phyloP scores from a whole-genome alignment of 2,113 vertebrate species.

The Mustelus asterias region DNA sequence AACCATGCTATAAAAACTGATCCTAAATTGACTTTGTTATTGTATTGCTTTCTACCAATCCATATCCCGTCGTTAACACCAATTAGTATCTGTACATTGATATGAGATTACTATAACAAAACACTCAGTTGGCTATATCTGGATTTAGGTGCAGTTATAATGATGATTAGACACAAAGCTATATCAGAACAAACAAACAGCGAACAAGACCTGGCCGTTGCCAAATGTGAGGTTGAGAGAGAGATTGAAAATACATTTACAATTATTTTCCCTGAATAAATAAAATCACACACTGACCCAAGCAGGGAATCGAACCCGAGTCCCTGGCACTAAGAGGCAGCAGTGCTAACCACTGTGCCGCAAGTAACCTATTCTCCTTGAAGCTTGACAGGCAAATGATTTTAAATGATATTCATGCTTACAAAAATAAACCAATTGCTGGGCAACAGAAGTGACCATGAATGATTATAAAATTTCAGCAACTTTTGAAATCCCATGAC shows the following conservation, averaged over 20 bases:
- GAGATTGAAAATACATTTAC: not conserved
- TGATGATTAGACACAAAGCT: not conserved
- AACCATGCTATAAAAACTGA: not conserved
- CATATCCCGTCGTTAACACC: not conserved
- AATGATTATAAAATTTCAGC: not conserved
- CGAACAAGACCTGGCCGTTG: not conserved
- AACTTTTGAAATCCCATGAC: not conserved
- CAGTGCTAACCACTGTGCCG: no score
- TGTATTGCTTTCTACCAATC: not conserved
- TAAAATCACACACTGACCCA: not conserved
- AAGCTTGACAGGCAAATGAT: not conserved
- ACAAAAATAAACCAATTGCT: not conserved
- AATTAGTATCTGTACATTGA: not conserved
- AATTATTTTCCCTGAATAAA: not conserved
- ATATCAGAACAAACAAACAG: not conserved
- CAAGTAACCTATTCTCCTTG: not conserved
- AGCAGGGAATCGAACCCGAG: no score
- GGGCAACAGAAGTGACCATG: not conserved
- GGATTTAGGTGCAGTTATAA: not conserved
- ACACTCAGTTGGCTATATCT: not conserved
- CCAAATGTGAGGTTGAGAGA: not conserved
- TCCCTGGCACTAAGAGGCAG: no score
- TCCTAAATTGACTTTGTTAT: not conserved
- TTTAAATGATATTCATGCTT: not conserved
- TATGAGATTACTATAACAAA: not conserved